phyloP scores from a whole-genome alignment of 2,797 vertebrate genomes.

The Phaenicophaeus curvirostris region DNA sequence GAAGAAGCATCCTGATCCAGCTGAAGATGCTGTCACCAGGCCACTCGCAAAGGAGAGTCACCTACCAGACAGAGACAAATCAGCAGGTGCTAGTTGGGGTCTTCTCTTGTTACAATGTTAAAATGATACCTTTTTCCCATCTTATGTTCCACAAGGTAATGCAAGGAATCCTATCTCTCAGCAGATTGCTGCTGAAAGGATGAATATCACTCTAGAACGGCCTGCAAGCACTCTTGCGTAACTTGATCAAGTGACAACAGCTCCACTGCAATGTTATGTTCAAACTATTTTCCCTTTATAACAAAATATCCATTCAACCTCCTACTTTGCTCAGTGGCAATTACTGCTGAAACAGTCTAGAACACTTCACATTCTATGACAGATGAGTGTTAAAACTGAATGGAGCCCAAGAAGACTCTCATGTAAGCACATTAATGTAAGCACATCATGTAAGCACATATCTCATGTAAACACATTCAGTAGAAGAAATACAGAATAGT shows the following conservation, averaged over 20 bases:
- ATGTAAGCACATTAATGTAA: not conserved
- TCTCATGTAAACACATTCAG: too few relatives aligned
- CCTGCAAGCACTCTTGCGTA: not conserved
- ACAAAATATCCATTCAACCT: not conserved
- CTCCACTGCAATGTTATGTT: not conserved
- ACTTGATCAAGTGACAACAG: not conserved
- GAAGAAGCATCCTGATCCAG: not conserved
- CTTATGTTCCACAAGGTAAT: not conserved
- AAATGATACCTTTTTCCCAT: fast-evolving
- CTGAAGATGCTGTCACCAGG: not conserved
- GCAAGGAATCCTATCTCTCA: not conserved
- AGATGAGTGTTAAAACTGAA: not conserved
- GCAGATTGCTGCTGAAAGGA: not conserved
- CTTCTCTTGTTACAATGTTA: not conserved
- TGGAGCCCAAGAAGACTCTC: not conserved
- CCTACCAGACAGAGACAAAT: not conserved
- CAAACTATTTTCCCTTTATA: not conserved
- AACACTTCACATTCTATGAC: not conserved
- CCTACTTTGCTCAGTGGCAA: not conserved
- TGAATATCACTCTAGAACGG: not conserved
- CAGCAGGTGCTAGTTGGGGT: fast-evolving
- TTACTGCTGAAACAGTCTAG: not conserved
- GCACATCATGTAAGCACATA: too few relatives aligned
- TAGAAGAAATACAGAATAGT: not conserved
- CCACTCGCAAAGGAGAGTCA: not conserved